Evolutionary conservation across 2,797 vertebrate genomes (phyloP), one percentile per base, ranked within the genome.

Genomic region (Spinus pinus): DNA sequence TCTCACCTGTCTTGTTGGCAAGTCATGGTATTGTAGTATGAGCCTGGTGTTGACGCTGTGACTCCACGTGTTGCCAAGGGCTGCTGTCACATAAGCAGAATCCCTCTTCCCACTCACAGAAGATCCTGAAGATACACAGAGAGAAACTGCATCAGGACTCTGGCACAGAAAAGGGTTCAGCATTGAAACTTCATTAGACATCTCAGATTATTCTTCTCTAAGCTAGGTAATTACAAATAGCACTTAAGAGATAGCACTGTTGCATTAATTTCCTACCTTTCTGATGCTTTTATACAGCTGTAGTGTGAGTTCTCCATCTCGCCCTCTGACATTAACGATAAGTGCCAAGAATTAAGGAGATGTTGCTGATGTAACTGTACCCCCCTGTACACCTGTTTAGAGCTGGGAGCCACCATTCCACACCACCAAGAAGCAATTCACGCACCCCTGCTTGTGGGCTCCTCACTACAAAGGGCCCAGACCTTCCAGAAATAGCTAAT

Each of bases 21-120:
- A 88, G 86, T 98, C 97, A 31, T 97, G 94, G 78, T 97, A 98
- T 12, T 98, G 98, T 25, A 98, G 94, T 65, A 98, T 98, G 72
- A 98, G 97, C 53, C 98, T 98, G 10, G 98, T 98, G 94, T 98
- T 98, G 92, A 99, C 93, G 1, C 96, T 98, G 96, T 99, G 98
- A 95, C 98, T 98, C 98, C 98, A 99, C 0, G 98, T 98, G 95
- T 98, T 98, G 74, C 98, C 98, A 44, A 98, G 96, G 12, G 98
- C 98, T 23, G 98, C 98, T n/a, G 96, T 98, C 88, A 98, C 96
- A 95, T 96, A 98, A 73, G 97, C 95, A 61, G 97, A 97, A 42
- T 97, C 93, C 90, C 30, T 94, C 60, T 91, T 95, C 41, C 37
- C 75, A 54, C 71, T 93, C 72, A 74, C 90, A 93, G 95, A 96